Evolutionary conservation across 2,797 vertebrate genomes (phyloP), one percentile per base, ranked within the genome.

Genomic region (Sarcoramphus papa): DNA sequence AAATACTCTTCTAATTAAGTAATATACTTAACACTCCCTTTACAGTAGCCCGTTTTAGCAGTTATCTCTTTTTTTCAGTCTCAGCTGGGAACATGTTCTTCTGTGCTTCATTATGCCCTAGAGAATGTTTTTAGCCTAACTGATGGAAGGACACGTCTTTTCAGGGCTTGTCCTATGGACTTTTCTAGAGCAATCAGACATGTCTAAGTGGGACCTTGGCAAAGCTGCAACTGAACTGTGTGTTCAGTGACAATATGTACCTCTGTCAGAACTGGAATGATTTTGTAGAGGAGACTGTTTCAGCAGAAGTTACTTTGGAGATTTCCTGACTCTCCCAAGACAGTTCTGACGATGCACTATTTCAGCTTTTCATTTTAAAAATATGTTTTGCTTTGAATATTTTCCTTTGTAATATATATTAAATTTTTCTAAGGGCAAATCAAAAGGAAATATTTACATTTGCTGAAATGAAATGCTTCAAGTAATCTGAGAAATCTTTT

Each of bases 361-460:
- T 90, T 94, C 80, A 85, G 74, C 53, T 88, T 95, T 85, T 95
- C 37, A 47, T 80, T 96, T 92, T 8, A 56, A 93, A 96, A 91
- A 82, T 47, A 82, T 3, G 0, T 57, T 91, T 83, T 51, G 37
- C 84, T 92, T 87, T 93, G 83, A 93, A 45, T 94, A 56, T 87
- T 87, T 95, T 93, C 56, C 60, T 96, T 95, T 90, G 64, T 87
- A 70, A 85, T 62, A 93, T n/a, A 83, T 74, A 85, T 69, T 69
- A 63, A 4, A 5, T 70, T 78, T 86, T 95, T 91, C 65, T 84
- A 41, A 67, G 60, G 48, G 63, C 59, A 87, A 82, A 95, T 92
- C 68, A 83, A 80, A 96, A 89, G 33, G 90, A 92, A 97, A 93
- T 95, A 96, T 95, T 94, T 96, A 94, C 92, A 80, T 92, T 94